Conservation (phyloP, 2,888 invertebrate species). For the Sphaerophoria taeniata region DNA sequence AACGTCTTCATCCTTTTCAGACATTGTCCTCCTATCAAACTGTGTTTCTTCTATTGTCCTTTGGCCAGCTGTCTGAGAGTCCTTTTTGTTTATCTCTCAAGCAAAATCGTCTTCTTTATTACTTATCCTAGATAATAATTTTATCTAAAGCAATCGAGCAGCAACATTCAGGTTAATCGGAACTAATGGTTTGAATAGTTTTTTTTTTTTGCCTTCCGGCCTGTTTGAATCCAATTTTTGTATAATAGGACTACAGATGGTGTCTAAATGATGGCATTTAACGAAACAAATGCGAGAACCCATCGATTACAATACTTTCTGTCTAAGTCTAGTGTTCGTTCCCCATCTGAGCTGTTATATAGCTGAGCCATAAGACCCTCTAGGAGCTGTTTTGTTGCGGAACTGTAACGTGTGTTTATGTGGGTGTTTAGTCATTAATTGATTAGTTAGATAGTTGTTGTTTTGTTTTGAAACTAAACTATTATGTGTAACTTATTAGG, state of each 20-base stretch:
- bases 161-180: conserved; percentile 58
- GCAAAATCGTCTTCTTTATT: conserved; percentile 63
- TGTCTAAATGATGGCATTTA: conserved; percentile 18
- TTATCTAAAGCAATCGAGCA: conserved; percentile 67
- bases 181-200: conserved; percentile 69
- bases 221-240: background rate
- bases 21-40: conserved; percentile 30
- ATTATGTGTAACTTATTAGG: conserved; percentile 28
- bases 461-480: conserved; percentile 50
- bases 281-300: conserved; percentile 26
- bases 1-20: conserved; percentile 18
- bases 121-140: conserved; percentile 69
- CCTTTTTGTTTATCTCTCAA: conserved; percentile 46
- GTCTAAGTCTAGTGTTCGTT: background rate
- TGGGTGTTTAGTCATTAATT: conserved; percentile 53
- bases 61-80: conserved; percentile 31
- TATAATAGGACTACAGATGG: conserved; percentile 5
- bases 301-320: conserved; percentile 22
- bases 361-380: too few species aligned
- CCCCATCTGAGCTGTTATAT: too few species aligned
- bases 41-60: conserved; percentile 25
- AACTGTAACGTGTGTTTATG: conserved; percentile 24
- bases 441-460: conserved; percentile 61
- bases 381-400: background rate
- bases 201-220: background rate